Conservation (phyloP, 2,888 invertebrate genomes). For the Mesodorylaimus sp. region DNA sequence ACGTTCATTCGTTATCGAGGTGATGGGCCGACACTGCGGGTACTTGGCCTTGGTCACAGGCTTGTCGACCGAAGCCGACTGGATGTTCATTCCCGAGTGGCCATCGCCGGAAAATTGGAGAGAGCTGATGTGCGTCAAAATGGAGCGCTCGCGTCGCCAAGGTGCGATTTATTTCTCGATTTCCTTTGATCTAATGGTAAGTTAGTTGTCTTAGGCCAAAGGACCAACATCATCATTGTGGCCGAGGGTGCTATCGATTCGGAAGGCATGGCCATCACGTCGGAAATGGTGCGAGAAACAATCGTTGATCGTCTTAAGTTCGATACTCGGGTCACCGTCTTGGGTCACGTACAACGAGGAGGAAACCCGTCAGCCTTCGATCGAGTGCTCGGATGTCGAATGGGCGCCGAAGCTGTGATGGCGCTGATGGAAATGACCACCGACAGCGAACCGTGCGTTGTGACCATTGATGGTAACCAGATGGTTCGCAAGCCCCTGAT, state of each 20-base stretch:
- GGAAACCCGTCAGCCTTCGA: slow-evolving; percentile 97
- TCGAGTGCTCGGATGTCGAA: slow-evolving; percentile 83
- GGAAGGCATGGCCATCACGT: slow-evolving; percentile 76
- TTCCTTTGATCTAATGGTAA: too few species aligned
- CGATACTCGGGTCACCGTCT: slow-evolving; percentile 87
- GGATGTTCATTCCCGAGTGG: slow-evolving; percentile 93
- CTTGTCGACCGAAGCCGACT: slow-evolving; percentile 86
- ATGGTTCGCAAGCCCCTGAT: slow-evolving; percentile 85
- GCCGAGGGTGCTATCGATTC: slow-evolving; percentile 94
- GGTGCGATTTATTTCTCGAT: slow-evolving; percentile 33
- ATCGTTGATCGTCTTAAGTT: slow-evolving; percentile 75
- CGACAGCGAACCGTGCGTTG: slow-evolving; percentile 31
- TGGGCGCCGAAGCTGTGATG: slow-evolving; percentile 97
- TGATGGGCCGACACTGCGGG: slow-evolving; percentile 99
- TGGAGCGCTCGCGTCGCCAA: slow-evolving; percentile 43
- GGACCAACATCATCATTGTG: slow-evolving; percentile 91
- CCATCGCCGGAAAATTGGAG: slow-evolving; percentile 81
- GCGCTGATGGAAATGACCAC: slow-evolving; percentile 83
- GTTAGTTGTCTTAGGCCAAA: slow-evolving; percentile 66
- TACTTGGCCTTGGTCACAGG: slow-evolving; percentile 90
- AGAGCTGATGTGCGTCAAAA: slow-evolving; percentile 74
- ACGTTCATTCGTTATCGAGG: slow-evolving; percentile 97
- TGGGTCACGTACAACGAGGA: slow-evolving; percentile 96
- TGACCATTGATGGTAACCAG: slow-evolving; percentile 66
- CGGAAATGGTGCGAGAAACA: slow-evolving; percentile 52